Conservation (phyloP, 1,140 invertebrate genomes). For the Achatina immaculata region DNA sequence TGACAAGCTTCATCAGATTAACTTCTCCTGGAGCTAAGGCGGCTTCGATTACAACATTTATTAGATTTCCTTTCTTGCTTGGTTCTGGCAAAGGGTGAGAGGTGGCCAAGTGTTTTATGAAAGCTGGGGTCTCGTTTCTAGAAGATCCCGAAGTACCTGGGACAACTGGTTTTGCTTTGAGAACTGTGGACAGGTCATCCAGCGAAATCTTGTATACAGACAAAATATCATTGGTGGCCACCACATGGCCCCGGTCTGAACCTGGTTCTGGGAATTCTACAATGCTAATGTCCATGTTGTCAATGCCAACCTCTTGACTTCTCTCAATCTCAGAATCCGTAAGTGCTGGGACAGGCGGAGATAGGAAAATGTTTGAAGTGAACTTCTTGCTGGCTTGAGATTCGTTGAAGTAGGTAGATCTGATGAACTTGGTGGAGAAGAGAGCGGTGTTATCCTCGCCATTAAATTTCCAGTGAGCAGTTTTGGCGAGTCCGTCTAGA, state of each 20-base stretch:
- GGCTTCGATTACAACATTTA: background rate
- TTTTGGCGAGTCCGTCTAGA: background rate
- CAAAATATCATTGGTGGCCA: background rate
- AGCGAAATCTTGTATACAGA: background rate
- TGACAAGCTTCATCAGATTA: background rate
- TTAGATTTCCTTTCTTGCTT: background rate
- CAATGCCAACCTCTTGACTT: background rate
- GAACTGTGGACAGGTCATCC: background rate
- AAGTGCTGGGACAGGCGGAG: background rate
- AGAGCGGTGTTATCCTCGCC: background rate
- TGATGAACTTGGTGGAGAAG: background rate
- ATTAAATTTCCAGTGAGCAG: background rate
- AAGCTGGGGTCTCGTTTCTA: background rate
- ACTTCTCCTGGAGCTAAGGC: background rate
- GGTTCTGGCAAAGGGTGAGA: background rate
- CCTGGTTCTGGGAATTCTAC: background rate
- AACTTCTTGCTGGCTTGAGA: background rate
- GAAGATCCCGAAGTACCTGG: too few relatives aligned
- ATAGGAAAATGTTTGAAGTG: background rate
- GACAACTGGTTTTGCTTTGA: background rate
- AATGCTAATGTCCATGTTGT: background rate
- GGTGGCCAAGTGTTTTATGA: background rate
- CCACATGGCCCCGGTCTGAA: background rate
- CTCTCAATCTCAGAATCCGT: background rate
- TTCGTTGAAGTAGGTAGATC: background rate